These are phyloP conservation scores for Automeris io DNA, from an alignment of 2,888 invertebrate species.

Conservation along the genomic window DNA sequence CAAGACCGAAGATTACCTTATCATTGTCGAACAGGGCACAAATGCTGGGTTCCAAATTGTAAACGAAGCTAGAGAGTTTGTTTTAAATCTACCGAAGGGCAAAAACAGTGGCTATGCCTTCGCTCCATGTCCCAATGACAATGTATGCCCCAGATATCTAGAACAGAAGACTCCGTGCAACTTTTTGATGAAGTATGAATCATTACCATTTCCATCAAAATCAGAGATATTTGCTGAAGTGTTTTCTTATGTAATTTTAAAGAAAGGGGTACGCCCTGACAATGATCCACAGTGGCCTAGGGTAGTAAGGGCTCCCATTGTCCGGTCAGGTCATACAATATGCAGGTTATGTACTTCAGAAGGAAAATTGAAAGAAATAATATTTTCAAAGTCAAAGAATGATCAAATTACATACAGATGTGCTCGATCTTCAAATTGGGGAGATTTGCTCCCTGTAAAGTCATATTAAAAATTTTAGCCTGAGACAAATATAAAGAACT, in stretches of 20 bases:
- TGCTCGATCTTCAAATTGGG: slow-evolving; percentile 85
- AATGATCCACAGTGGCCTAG: slow-evolving; percentile 85
- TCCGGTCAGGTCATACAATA: slow-evolving; percentile 83
- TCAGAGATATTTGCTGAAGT: slow-evolving; percentile 68
- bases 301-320: slow-evolving; percentile 82
- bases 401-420: slow-evolving; percentile 87
- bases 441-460: slow-evolving; percentile 85
- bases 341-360: slow-evolving; percentile 86
- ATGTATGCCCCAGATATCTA: slow-evolving; percentile 83
- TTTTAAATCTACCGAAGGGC: slow-evolving; percentile 75
- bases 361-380: slow-evolving; percentile 85
- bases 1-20: slow-evolving; percentile 87
- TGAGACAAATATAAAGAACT: no score
- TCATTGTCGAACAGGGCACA: slow-evolving; percentile 91
- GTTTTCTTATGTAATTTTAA: slow-evolving; percentile 89
- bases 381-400: slow-evolving; percentile 85
- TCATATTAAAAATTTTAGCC: no score
- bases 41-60: slow-evolving; percentile 88
- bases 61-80: slow-evolving; percentile 89
- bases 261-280: slow-evolving; percentile 79
- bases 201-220: slow-evolving; percentile 68
- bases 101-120: slow-evolving; percentile 78
- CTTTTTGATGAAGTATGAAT: slow-evolving; percentile 80
- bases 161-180: slow-evolving; percentile 85
- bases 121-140: slow-evolving; percentile 92